A percentile compares a stretch with the other conserved stretches of the same genome.
phyloP scores from a whole-genome alignment of 1,140 invertebrate genomes.

The Neodiprion fabricii region DNA sequence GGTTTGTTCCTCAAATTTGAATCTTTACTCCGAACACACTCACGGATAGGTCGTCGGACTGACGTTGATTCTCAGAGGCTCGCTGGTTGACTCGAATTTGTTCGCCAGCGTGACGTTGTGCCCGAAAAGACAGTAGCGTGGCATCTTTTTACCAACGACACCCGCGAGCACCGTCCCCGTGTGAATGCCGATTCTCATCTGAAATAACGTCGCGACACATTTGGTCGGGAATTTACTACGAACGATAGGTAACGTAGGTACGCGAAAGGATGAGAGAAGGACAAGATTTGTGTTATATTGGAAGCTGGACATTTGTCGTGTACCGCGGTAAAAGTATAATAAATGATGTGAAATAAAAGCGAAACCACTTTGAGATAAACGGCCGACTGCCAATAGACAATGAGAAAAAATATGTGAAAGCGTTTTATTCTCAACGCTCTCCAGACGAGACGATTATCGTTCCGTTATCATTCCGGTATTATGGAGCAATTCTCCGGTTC shows the following conservation, averaged over 20 bases:
- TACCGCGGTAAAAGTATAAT: no score
- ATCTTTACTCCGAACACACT: conserved; percentile 52
- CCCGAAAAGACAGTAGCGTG: conserved; percentile 89
- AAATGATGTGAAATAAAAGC: no score
- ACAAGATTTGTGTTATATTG: background rate
- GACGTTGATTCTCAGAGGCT: conserved; percentile 88
- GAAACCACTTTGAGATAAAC: no score
- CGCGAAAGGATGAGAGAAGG: background rate
- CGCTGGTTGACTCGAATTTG: conserved; percentile 93
- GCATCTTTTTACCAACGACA: conserved; percentile 91
- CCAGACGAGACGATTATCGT: no score
- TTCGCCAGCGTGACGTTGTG: conserved; percentile 94
- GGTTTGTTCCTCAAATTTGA: background rate
- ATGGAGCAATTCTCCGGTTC: no score
- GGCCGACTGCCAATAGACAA: no score
- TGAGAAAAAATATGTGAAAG: no score
- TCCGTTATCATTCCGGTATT: no score
- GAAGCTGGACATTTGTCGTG: no score
- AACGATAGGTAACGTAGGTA: background rate
- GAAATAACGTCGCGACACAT: conserved; percentile 40
- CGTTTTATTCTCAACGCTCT: no score
- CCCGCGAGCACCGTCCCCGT: conserved; percentile 88
- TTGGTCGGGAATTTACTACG: no score
- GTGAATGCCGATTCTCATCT: conserved; percentile 95
- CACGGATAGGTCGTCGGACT: conserved; percentile 92